Conservation (phyloP, 2,888 invertebrate genomes). For the Watsonalla cultraria region DNA sequence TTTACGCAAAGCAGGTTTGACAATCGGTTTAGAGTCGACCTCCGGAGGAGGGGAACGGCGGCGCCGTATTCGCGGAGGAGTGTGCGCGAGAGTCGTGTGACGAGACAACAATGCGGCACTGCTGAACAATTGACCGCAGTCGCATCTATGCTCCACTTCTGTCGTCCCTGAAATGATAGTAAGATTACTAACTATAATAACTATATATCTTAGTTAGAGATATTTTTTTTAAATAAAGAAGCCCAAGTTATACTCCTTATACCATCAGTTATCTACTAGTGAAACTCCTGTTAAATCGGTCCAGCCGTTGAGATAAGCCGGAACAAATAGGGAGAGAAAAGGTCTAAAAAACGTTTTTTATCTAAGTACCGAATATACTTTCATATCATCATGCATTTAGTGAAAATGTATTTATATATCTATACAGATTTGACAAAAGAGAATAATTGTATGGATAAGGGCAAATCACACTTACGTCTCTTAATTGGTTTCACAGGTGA, state of each 20-base stretch:
- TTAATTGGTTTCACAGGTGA: conserved; percentile 45
- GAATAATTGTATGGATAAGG: neutral
- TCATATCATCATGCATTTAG: too few relatives aligned
- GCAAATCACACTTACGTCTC: conserved; percentile 52
- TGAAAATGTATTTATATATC: neutral
- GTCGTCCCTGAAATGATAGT: conserved; percentile 34
- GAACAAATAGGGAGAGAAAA: too few relatives aligned
- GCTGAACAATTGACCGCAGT: conserved; percentile 69
- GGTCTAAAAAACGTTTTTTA: too few relatives aligned
- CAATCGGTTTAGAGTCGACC: conserved; percentile 8
- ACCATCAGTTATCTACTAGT: too few relatives aligned
- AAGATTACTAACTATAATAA: neutral
- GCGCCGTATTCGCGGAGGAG: conserved; percentile 68
- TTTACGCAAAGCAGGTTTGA: conserved; percentile 14
- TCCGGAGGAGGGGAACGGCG: conserved; percentile 53
- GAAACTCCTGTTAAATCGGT: too few relatives aligned
- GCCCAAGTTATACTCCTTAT: too few relatives aligned
- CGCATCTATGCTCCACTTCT: conserved; percentile 69
- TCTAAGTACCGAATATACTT: too few relatives aligned
- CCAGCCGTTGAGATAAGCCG: too few relatives aligned
- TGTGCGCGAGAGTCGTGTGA: conserved; percentile 70
- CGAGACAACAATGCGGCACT: conserved; percentile 63
- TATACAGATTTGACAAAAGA: neutral
- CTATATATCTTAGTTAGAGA: neutral
- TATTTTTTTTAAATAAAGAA: too few relatives aligned